phyloP scores from a whole-genome alignment of 2,888 invertebrate genomes.

The Apotomis turbidana region DNA sequence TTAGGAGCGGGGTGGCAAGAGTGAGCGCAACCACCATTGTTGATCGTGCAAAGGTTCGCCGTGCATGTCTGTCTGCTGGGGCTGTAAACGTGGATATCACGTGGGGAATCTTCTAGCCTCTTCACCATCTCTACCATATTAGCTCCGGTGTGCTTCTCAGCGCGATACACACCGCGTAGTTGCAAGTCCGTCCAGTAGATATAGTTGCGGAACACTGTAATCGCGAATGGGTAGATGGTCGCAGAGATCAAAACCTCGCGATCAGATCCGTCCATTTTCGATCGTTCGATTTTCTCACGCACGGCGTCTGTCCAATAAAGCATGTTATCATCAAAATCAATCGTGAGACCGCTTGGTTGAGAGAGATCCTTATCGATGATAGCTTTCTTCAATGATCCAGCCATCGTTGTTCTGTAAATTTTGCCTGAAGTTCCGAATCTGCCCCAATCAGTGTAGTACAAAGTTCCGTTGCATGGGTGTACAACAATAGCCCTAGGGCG shows the following conservation, averaged over 20 bases:
- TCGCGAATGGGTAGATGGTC: conserved; percentile 97
- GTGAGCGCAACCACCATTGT: conserved; percentile 98
- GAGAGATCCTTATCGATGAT: conserved; percentile 95
- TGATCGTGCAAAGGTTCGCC: conserved; percentile 92
- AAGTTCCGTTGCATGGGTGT: conserved; percentile 97
- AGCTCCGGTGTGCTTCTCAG: conserved; percentile 98
- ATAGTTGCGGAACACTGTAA: conserved; percentile 94
- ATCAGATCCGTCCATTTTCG: conserved; percentile 93
- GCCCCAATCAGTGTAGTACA: conserved; percentile 99
- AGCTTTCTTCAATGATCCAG: conserved; percentile 94
- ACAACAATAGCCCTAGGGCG: conserved; percentile 97
- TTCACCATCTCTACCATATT: conserved; percentile 97
- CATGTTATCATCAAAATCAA: conserved; percentile 97
- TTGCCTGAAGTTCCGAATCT: conserved; percentile 96
- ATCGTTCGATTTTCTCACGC: conserved; percentile 96
- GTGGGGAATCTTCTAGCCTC: conserved; percentile 95
- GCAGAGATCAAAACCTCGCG: conserved; percentile 94
- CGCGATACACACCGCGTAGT: conserved; percentile 96
- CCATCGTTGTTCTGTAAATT: conserved; percentile 98
- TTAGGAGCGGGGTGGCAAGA: conserved; percentile 96
- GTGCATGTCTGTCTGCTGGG: conserved; percentile 90
- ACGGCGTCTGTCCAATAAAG: conserved; percentile 99
- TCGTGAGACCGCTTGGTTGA: conserved; percentile 97
- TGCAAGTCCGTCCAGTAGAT: conserved; percentile 99
- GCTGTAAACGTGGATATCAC: conserved; percentile 96